phyloP scores from a whole-genome alignment of 2,797 vertebrate genomes.

The Macropodus opercularis region DNA sequence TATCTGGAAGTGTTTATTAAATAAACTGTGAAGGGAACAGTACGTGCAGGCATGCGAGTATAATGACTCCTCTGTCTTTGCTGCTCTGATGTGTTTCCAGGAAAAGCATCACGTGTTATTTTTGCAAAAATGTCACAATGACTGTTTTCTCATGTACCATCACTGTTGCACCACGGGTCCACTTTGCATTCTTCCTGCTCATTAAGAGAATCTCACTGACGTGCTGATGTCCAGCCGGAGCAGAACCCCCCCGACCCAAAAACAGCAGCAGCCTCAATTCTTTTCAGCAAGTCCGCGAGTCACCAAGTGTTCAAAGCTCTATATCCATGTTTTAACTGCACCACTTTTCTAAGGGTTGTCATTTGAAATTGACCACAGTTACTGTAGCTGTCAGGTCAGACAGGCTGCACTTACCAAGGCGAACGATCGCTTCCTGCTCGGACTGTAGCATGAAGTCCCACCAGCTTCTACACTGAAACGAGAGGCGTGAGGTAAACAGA shows the following conservation, averaged over 20 bases:
- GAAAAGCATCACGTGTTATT: background rate
- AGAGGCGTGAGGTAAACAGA: background rate
- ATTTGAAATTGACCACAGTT: background rate
- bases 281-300: no score
- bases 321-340: no score
- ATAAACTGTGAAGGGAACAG: background rate
- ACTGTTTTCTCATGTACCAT: background rate
- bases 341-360: no score
- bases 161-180: no score
- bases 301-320: no score
- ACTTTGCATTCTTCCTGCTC: no score
- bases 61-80: background rate
- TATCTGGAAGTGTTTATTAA: background rate
- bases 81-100: background rate
- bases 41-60: background rate
- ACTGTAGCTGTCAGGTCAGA: background rate
- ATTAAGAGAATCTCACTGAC: no score
- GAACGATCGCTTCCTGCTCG: background rate
- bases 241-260: no score
- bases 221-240: no score
- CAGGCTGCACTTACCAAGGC: background rate
- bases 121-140: background rate
- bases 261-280: no score
- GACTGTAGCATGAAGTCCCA: background rate
- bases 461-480: background rate